phyloP scores from a whole-genome alignment of 1,140 invertebrate genomes.

The Drosophila pseudoananassae region DNA sequence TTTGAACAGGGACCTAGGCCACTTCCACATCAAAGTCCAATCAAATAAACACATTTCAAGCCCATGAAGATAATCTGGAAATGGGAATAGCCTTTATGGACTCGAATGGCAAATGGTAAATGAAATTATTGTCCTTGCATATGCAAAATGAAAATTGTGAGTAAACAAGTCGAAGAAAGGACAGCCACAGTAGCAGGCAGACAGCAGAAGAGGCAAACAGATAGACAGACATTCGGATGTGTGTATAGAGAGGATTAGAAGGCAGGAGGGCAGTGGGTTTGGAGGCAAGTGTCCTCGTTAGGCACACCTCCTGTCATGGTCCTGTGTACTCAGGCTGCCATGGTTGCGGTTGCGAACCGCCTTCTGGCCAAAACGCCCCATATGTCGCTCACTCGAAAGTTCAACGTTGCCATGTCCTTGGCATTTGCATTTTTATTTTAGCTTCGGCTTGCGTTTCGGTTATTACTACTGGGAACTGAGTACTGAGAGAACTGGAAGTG shows the following conservation, averaged over 20 bases:
- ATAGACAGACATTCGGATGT: constrained; percentile 4
- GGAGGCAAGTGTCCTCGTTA: constrained; percentile 44
- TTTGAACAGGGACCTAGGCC: background rate
- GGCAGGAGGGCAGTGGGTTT: background rate
- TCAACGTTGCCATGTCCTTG: constrained; percentile 68
- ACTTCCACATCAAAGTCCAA: constrained; percentile 2
- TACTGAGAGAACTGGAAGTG: background rate
- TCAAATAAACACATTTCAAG: constrained; percentile 12
- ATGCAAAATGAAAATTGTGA: constrained; percentile 48
- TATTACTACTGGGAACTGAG: constrained; percentile 46
- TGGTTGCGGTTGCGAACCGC: constrained; percentile 20
- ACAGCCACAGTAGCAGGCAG: constrained; percentile 10
- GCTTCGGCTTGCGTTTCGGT: constrained; percentile 54
- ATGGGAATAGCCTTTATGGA: constrained; percentile 24
- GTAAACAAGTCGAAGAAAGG: constrained; percentile 46
- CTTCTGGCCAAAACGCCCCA: constrained; percentile 24
- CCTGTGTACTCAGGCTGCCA: constrained; percentile 40
- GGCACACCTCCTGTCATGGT: constrained; percentile 60
- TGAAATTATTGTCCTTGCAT: constrained; percentile 48
- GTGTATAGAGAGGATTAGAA: background rate
- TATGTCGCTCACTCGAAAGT: constrained; percentile 61
- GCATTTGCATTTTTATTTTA: constrained; percentile 64
- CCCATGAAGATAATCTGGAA: constrained; percentile 26
- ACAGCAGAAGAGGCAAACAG: constrained; percentile 12
- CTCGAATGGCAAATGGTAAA: constrained; percentile 29